Evolutionary conservation across 2,797 vertebrate genomes (phyloP), one percentile per base, ranked within the genome.

Genomic region (Valencia hispanica): DNA sequence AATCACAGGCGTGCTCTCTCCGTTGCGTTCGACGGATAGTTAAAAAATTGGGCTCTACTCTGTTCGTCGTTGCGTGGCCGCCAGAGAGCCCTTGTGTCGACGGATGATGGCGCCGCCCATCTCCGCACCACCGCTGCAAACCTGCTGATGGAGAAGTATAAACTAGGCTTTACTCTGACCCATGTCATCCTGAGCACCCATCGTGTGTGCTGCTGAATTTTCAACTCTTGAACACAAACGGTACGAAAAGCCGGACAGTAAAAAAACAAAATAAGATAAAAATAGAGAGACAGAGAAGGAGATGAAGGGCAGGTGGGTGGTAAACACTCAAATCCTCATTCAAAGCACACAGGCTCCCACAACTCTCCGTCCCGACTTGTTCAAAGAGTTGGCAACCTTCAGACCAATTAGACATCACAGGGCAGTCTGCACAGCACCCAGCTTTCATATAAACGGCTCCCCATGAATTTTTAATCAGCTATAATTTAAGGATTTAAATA

Each of bases 391-490:
- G 91, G 91, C 93, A 95, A 95, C 92, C 94, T 94, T 93, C 93
- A 93, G 92, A 94, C 93, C 94, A 94, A 95, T 95, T 95, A 95
- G 91, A 95, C 94, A 93, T 94, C 94, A 94, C 90, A 95, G 92
- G 88, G 86, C 89, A 90, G 92, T 84, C 88, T 84, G 88, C 94
- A 86, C 92, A 91, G 91, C 88, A 85, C 82, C 90, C 89, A 81
- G 91, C 92, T 90, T 88, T 93, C 90, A 92, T 87, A 92, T 93
- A 93, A 95, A 95, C 87, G 92, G 80, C 87, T 90, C 89, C 77
- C 86, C 91, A 92, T 94, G 92, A 91, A 94, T 95, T 93, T 94
- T 95, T 95, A 92, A 95, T 94, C 91, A 91, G 91, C 89, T 92
- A 93, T 94, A 94, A 95, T 95, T 94, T 92, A 94, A 91, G 94